Conservation (phyloP, 2,888 invertebrate genomes). For the Incurvaria masculella region DNA sequence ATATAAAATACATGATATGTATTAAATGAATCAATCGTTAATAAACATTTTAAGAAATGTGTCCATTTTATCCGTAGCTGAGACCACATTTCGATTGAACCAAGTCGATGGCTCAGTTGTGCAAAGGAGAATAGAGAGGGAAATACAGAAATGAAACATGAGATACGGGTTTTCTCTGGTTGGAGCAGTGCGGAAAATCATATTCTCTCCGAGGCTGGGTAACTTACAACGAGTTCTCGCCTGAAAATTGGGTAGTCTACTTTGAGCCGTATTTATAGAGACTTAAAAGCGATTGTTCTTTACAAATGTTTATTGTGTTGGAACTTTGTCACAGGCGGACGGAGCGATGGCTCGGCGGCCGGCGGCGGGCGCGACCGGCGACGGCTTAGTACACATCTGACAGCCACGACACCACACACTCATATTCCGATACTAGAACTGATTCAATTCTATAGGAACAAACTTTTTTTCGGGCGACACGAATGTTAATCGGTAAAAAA, state of each 20-base stretch:
- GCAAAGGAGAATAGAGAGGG: not conserved
- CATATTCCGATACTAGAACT: conserved; percentile 53
- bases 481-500: not conserved
- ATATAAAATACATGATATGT: too few relatives aligned
- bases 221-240: not conserved
- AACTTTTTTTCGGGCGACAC: conserved; percentile 38
- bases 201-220: not conserved
- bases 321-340: conserved; percentile 33
- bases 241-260: conserved; percentile 9
- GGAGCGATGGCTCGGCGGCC: too few relatives aligned
- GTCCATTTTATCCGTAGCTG: too few relatives aligned
- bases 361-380: too few relatives aligned
- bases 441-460: conserved; percentile 49
- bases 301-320: not conserved
- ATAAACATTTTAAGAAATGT: too few relatives aligned
- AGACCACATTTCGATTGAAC: too few relatives aligned
- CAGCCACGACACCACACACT: conserved; percentile 56
- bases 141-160: not conserved
- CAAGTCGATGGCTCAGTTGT: not conserved
- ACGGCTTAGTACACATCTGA: conserved; percentile 57
- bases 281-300: not conserved
- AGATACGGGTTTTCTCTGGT: not conserved
- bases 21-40: too few relatives aligned
- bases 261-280: conserved; percentile 15
- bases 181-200: not conserved